Conservation (phyloP, 2,888 invertebrate genomes). For the Drosophila limbata region DNA sequence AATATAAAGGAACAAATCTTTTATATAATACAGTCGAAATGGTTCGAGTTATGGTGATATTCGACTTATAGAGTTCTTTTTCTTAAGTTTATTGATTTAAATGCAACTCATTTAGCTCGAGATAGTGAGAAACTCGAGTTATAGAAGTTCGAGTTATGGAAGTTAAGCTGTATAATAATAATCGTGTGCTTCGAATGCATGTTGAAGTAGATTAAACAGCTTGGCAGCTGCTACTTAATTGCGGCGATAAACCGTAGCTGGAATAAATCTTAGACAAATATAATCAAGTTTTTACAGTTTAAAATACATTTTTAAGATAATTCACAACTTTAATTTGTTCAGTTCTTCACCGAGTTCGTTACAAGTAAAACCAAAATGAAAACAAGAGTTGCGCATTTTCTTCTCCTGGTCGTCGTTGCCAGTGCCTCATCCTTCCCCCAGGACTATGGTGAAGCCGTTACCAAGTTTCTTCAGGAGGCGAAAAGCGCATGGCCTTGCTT, state of each 20-base stretch:
- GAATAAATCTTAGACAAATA: neutral
- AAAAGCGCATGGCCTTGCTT: constrained; percentile 74
- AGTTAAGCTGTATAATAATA: neutral
- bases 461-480: constrained; percentile 50
- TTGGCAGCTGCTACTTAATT: constrained; percentile 9
- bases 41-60: too few relatives aligned
- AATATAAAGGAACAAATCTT: neutral
- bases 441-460: constrained; percentile 56
- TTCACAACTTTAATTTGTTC: neutral
- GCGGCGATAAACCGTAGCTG: neutral
- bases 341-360: neutral
- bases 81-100: too few relatives aligned
- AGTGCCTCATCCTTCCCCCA: constrained; percentile 25
- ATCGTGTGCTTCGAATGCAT: neutral
- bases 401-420: neutral
- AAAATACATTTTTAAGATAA: too few relatives aligned
- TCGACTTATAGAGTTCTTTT: too few relatives aligned
- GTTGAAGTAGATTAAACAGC: neutral
- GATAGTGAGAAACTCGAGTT: too few relatives aligned
- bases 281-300: neutral
- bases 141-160: too few relatives aligned
- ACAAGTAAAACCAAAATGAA: neutral
- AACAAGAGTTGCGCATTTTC: neutral
- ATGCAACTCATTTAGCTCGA: too few relatives aligned
- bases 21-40: too few relatives aligned